Evolutionary conservation across 2,888 invertebrate genomes (phyloP).

Genomic region (Clivina fossor): DNA sequence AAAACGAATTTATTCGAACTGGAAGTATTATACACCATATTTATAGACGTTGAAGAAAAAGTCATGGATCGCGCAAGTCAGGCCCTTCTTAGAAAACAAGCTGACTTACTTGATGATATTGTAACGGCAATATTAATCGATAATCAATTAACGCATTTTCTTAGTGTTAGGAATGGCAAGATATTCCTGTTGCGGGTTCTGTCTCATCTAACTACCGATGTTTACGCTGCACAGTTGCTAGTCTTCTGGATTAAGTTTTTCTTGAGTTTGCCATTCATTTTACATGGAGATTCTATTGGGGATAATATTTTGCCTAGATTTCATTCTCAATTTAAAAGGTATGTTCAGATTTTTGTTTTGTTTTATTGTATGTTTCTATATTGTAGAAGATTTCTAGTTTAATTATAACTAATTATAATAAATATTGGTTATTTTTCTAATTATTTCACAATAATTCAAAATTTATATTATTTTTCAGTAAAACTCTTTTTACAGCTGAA

Average conservation of each 20-base stretch:
- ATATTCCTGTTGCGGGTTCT: slow-evolving; percentile 68
- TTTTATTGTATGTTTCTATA: too few species aligned
- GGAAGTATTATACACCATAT: slow-evolving; percentile 78
- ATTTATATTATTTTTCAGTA: too few species aligned
- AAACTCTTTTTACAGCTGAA: background rate
- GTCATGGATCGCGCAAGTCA: slow-evolving; percentile 63
- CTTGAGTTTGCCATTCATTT: slow-evolving; percentile 61
- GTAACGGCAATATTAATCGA: slow-evolving; percentile 65
- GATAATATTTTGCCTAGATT: slow-evolving; percentile 58
- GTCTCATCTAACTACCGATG: slow-evolving; percentile 59
- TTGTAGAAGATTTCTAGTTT: slow-evolving; percentile 57
- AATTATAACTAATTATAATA: too few species aligned
- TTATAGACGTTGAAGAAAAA: slow-evolving; percentile 82
- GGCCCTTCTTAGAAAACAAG: slow-evolving; percentile 55
- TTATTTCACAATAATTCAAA: too few species aligned
- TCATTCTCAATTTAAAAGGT: slow-evolving; percentile 61
- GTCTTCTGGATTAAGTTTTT: slow-evolving; percentile 64
- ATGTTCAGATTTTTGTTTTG: too few species aligned
- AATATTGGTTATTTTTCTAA: too few species aligned
- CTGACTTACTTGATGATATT: slow-evolving; percentile 65
- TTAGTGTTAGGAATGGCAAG: slow-evolving; percentile 82
- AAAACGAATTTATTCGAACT: slow-evolving; percentile 84
- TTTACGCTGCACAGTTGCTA: slow-evolving; percentile 54
- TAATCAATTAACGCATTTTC: slow-evolving; percentile 71
- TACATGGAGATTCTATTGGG: slow-evolving; percentile 59